Evolutionary conservation across 2,113 vertebrate species (phyloP), one percentile per base, ranked within the genome.

Genomic region (Nothoprocta perdicaria): DNA sequence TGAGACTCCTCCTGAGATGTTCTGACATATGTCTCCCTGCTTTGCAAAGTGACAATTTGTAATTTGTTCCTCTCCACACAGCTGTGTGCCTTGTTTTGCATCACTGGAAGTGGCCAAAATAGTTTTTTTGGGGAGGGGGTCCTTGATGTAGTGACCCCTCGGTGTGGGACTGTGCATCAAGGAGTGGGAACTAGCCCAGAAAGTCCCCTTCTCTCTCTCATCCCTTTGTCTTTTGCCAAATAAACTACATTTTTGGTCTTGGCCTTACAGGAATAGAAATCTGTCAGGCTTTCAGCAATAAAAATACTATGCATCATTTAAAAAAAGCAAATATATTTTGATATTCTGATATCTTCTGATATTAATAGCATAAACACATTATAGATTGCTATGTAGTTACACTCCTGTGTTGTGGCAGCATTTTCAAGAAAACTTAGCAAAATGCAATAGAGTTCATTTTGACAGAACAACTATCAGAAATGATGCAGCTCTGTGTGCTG

Each of bases 11-110:
- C 29, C 4, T 77, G 90, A 83, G 72, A 58, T 95, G 40, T 69
- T 48, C 53, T 94, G 80, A 61, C 15, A 43, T 53, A 33, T 6
- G 46, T 40, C 43, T 95, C 90, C 38, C 48, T 78, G 53, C 19
- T 84, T 84, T 72, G 52, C 6, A 45, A 92, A 80, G 21, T 89
- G 48, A 74, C 31, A 81, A 69, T 86, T 72, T 57, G 11, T 50
- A 35, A 85, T 93, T 85, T 91, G 21, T 82, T 92, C 93, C 65
- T 88, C 26, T 90, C 83, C 69, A 65, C 43, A 26, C 46, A 78
- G 74, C 61, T 65, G 24, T 72, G 9, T 80, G 26, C 52, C 24
- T 72, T 50, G 6, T 46, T 88, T 88, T 72, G 65, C 19, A 14
- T 9, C 73, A 43, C 48, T 87, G 48, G 40, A 67, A 68, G 14